Evolutionary conservation across 2,888 invertebrate species (phyloP).

Genomic region (Mythimna lalbum): DNA sequence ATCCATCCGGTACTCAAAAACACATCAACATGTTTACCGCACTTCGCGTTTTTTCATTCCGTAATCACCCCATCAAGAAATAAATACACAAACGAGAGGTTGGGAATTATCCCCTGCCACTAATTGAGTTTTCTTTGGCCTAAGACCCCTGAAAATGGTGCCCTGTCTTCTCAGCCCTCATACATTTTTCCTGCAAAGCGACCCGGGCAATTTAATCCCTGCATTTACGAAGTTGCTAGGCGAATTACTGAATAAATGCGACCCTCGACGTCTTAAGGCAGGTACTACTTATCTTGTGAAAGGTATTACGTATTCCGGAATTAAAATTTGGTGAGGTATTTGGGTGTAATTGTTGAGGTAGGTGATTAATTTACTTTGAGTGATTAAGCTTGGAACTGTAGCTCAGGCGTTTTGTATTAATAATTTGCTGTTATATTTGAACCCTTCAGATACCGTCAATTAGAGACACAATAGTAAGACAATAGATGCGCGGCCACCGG

Average conservation of each 20-base stretch:
- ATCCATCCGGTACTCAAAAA: conserved; percentile 37
- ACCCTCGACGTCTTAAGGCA: conserved; percentile 64
- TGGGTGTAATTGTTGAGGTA: conserved; percentile 34
- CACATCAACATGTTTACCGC: conserved; percentile 58
- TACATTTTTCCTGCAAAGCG: conserved; percentile 74
- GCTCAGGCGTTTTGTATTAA: not conserved
- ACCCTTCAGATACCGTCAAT: too few relatives aligned
- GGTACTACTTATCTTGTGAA: conserved; percentile 67
- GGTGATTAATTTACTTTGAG: conserved; percentile 30
- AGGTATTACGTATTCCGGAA: conserved; percentile 59
- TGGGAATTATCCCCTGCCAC: conserved; percentile 66
- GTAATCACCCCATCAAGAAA: conserved; percentile 55
- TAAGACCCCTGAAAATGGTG: conserved; percentile 30
- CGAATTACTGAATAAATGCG: conserved; percentile 72
- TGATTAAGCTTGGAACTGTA: conserved; percentile 1
- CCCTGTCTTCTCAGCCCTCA: conserved; percentile 59
- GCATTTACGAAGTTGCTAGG: conserved; percentile 68
- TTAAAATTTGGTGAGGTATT: conserved; percentile 60
- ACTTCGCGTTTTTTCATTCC: conserved; percentile 57
- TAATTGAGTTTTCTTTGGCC: conserved; percentile 66
- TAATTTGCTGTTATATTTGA: not conserved
- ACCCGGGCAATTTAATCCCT: conserved; percentile 74
- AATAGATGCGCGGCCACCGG: too few relatives aligned
- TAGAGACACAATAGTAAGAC: too few relatives aligned
- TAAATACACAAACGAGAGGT: conserved; percentile 67